Percentiles rank a stretch among this genome's conserved stretches.
phyloP scores from a whole-genome alignment of 2,113 vertebrate genomes.

The Athene noctua region DNA sequence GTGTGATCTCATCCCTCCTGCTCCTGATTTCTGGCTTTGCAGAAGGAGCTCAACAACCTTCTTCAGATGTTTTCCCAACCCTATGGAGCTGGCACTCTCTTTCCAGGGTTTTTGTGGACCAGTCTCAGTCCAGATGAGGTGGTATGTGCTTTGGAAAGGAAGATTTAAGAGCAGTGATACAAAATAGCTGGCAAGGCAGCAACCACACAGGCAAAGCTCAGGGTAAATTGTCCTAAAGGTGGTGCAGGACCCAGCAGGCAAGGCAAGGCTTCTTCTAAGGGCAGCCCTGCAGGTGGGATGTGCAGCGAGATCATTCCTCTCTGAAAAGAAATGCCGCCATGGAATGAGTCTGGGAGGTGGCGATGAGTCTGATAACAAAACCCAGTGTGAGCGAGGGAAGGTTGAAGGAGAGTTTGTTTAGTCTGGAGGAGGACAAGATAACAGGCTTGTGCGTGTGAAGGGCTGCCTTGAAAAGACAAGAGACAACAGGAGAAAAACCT shows the following conservation, averaged over 20 bases:
- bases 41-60: not conserved
- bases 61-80: not conserved
- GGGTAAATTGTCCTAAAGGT: not conserved
- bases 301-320: not conserved
- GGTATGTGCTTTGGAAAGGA: not conserved
- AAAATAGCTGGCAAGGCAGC: not conserved
- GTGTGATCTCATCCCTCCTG: not conserved
- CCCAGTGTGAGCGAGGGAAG: not conserved
- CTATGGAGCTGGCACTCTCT: not conserved
- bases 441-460: not conserved
- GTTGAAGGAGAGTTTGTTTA: constrained; percentile 16
- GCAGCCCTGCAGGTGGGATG: not conserved
- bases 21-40: not conserved
- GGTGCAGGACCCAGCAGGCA: not conserved
- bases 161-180: not conserved
- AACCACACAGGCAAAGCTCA: not conserved
- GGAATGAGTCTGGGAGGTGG: rapidly evolving
- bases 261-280: not conserved
- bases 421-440: not conserved
- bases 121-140: not conserved
- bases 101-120: not conserved
- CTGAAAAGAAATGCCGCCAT: not conserved
- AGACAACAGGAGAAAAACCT: rapidly evolving
- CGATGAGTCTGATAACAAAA: not conserved
- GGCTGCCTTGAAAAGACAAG: not conserved